A percentile compares a stretch with the other conserved stretches of the same genome.
phyloP scores from a whole-genome alignment of 1,140 invertebrate genomes.

The Hylaeus anthracinus region DNA sequence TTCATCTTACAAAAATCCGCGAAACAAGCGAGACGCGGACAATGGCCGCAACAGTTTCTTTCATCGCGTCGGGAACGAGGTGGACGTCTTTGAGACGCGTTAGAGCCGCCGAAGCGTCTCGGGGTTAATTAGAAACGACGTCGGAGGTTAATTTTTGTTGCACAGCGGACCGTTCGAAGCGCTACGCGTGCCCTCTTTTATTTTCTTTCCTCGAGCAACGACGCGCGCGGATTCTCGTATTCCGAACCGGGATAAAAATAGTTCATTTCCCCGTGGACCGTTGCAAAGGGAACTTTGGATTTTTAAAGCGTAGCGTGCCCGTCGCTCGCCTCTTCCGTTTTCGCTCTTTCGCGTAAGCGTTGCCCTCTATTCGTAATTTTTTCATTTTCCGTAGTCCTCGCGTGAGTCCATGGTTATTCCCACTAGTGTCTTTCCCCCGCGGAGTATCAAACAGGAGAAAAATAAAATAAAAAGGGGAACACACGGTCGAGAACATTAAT shows the following conservation, averaged over 20 bases:
- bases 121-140: slow-evolving; percentile 39
- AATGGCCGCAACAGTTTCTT: neutral
- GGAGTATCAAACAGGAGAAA: neutral
- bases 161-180: neutral
- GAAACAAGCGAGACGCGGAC: neutral
- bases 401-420: neutral
- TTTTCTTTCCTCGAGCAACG: neutral
- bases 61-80: neutral
- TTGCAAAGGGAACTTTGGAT: slow-evolving; percentile 58
- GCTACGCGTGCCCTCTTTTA: neutral
- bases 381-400: slow-evolving; percentile 17
- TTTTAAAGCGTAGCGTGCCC: slow-evolving; percentile 38
- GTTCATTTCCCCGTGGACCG: slow-evolving; percentile 60
- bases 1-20: no score
- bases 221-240: neutral
- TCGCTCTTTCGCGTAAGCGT: neutral
- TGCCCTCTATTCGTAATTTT: slow-evolving; percentile 23
- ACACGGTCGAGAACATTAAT: neutral
- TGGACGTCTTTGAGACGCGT: neutral
- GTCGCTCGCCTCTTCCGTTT: slow-evolving; percentile 9
- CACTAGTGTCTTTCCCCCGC: neutral
- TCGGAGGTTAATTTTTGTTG: slow-evolving; percentile 39
- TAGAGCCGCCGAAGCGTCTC: slow-evolving; percentile 3
- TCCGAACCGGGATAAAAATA: slow-evolving; percentile 53
- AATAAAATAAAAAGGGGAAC: neutral